These are phyloP conservation scores for Sminthopsis crassicaudata DNA, from an alignment of 2,113 vertebrate genomes.

Conservation along the genomic window DNA sequence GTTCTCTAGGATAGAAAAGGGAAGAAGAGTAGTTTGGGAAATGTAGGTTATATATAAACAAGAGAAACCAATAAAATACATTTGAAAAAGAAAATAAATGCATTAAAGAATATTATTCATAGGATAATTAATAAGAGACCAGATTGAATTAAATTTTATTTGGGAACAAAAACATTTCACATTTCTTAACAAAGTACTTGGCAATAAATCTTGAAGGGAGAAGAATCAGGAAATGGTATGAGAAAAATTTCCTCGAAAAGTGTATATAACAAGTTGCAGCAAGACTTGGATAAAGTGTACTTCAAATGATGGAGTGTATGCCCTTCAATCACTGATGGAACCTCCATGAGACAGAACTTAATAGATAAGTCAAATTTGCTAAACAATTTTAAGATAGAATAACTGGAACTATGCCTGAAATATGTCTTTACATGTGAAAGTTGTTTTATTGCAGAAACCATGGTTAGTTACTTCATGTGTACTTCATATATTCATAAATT, in stretches of 20 bases:
- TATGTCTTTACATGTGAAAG: slow-evolving; percentile 63
- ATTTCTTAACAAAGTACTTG: slow-evolving; percentile 40
- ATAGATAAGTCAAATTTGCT: slow-evolving; percentile 61
- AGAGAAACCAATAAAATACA: neutral
- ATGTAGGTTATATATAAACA: neutral
- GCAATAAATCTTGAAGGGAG: slow-evolving; percentile 61
- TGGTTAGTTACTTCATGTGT: slow-evolving; percentile 61
- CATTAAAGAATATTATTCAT: neutral
- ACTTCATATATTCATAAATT: slow-evolving; percentile 51
- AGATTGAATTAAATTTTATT: neutral
- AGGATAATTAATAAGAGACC: neutral
- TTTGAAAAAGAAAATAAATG: neutral
- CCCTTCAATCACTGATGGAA: slow-evolving; percentile 59
- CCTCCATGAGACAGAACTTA: slow-evolving; percentile 52
- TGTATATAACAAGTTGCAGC: slow-evolving; percentile 53
- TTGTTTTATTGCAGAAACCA: slow-evolving; percentile 59
- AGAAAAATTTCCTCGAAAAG: slow-evolving; percentile 62
- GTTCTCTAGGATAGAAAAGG: neutral
- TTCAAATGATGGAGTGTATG: slow-evolving; percentile 57
- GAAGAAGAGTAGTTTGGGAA: neutral
- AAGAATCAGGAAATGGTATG: slow-evolving; percentile 57
- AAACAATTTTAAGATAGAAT: slow-evolving; percentile 53
- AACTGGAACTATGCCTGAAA: slow-evolving; percentile 51
- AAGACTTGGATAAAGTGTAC: slow-evolving; percentile 62
- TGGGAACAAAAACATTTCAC: too few relatives aligned